phyloP scores from a whole-genome alignment of 2,888 invertebrate species.

The Hermaeophaga mercurialis region DNA sequence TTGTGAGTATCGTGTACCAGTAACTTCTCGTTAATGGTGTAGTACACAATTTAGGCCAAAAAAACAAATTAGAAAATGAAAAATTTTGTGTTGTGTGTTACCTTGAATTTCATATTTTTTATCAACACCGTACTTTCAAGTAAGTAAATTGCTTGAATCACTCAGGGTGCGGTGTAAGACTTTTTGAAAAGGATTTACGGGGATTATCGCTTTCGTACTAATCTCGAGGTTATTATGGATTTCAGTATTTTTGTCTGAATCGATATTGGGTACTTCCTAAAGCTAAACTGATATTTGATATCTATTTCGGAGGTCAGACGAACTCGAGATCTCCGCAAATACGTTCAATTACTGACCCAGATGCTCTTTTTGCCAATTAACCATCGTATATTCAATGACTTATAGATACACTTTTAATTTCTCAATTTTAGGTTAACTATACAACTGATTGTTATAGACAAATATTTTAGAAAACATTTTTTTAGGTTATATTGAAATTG shows the following conservation, averaged over 20 bases:
- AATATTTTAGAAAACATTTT: no score
- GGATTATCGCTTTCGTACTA: not conserved
- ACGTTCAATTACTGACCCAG: not conserved
- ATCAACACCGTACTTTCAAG: constrained; percentile 47
- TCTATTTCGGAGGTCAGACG: constrained; percentile 2
- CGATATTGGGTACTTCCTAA: constrained; percentile 20
- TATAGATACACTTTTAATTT: not conserved
- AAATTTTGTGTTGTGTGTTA: constrained; percentile 51
- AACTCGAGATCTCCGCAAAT: not conserved
- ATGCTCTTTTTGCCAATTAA: not conserved
- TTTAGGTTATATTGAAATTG: no score
- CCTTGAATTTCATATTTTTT: constrained; percentile 49
- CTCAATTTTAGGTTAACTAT: not conserved
- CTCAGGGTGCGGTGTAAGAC: constrained; percentile 27
- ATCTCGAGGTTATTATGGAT: constrained; percentile 14
- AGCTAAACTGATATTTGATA: constrained; percentile 10
- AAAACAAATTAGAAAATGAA: constrained; percentile 48
- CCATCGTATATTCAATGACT: not conserved
- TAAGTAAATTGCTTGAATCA: constrained; percentile 37
- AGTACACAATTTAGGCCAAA: constrained; percentile 34
- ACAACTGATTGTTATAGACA: not conserved
- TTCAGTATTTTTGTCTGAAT: constrained; percentile 26
- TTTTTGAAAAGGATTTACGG: not conserved
- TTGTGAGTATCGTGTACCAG: constrained; percentile 40
- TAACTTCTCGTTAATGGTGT: constrained; percentile 40